Base-by-base conservation (phyloP, 2,113 vertebrate genomes). In the Gadus chalcogrammus region DNA sequence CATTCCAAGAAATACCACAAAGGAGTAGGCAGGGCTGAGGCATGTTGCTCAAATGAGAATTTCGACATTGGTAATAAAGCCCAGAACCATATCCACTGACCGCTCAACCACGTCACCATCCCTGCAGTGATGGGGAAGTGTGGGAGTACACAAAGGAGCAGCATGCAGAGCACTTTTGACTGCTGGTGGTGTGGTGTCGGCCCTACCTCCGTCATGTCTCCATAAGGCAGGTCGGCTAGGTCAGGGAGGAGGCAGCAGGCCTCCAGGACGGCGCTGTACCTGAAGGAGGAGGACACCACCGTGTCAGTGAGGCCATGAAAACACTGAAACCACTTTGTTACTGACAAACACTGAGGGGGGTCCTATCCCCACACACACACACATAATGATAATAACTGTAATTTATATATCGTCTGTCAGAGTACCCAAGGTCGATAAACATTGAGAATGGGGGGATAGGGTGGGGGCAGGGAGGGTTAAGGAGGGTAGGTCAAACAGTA, bases 141-240 rank as follows among this genome's bases (percentile, higher is more conserved):
- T 9, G 16, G 17, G 15, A 59, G 31, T 35, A 28, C 42, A 48
- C 13, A 48, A 48, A 42, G 7, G 11, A 9, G 12, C 42, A 48
- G 9, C 12, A 2, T 9, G 12, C 42, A 48, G 42, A 48, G 42
- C 42, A 48, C 42, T 9, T 48, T 48, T 9, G 12, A 48, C 42
- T 48, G 42, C 12, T 12, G 8, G 2, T 48, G 2, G 42, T 48
- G 42, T 48, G 11, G 11, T 12, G 9, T 13, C 8, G 12, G 42
- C 42, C 52, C 79, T 88, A 94, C 93, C 92, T 94, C 93, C 42
- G 93, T 93, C 91, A 93, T 92, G 78, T 94, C 93, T 60, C 92
- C 90, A 61, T 87, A 88, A 28, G 92, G 92, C 28, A 94, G 86
- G 64, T 88, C 90, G 63, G 77, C 65, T 18, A 94, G 82, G 80